phyloP scores from a whole-genome alignment of 2,797 vertebrate genomes.

The Decapterus maruadsi region DNA sequence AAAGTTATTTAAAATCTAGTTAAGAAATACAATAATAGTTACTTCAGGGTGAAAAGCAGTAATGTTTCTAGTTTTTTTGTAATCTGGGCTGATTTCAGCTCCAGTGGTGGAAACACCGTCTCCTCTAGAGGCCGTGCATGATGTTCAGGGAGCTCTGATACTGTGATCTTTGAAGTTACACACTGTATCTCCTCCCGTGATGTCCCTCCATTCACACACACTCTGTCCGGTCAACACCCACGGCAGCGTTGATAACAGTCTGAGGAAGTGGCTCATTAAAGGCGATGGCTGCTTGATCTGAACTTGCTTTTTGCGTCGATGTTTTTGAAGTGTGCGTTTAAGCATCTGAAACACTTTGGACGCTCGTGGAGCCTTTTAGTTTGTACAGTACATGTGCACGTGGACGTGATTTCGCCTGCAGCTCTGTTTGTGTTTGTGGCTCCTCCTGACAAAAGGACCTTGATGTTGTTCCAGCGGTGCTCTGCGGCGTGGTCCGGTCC shows the following conservation, averaged over 20 bases:
- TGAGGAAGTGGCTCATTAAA: constrained; percentile 57
- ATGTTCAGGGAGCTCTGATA: neutral
- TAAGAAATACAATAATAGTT: no score
- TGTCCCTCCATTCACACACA: neutral
- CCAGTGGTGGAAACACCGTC: neutral
- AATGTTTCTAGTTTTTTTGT: no score
- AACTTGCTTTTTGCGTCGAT: constrained; percentile 5
- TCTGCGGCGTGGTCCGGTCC: constrained; percentile 37
- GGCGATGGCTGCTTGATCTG: constrained; percentile 23
- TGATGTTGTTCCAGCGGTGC: constrained; percentile 59
- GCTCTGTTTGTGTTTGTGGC: constrained; percentile 31
- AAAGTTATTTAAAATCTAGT: no score
- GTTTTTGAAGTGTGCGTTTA: neutral
- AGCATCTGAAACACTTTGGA: constrained; percentile 1
- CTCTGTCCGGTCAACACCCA: constrained; percentile 18
- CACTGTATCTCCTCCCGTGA: neutral
- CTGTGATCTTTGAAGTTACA: neutral
- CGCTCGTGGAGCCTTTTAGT: no score
- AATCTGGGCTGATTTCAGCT: no score
- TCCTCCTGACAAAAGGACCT: constrained; percentile 48
- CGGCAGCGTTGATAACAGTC: constrained; percentile 22
- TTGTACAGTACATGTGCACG: no score
- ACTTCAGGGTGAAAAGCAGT: no score
- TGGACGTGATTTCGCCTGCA: constrained; percentile 9
- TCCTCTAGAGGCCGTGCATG: neutral